phyloP scores from a whole-genome alignment of 2,797 vertebrate genomes.

The Amphiprion clarkii region DNA sequence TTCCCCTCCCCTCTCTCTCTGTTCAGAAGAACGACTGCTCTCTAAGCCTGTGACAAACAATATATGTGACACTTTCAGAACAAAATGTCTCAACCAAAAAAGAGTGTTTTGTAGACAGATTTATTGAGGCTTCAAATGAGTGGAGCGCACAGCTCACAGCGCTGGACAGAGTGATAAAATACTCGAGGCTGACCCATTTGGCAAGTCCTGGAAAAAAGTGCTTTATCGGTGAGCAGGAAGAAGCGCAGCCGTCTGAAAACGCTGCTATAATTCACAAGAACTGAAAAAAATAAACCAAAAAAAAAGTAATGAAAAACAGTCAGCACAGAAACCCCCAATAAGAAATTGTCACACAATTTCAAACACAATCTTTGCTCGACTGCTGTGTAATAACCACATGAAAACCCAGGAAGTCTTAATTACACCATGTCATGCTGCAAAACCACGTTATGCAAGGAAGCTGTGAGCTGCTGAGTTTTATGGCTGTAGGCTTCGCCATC shows the following conservation, averaged over 20 bases:
- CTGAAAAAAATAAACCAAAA: constrained; percentile 2
- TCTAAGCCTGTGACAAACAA: constrained; percentile 64
- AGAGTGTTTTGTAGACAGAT: constrained; percentile 62
- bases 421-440: constrained; percentile 51
- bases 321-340: constrained; percentile 32
- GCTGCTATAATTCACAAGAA: constrained; percentile 10
- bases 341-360: constrained; percentile 37
- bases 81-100: constrained; percentile 57
- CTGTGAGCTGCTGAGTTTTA: constrained; percentile 40
- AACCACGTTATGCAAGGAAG: constrained; percentile 17
- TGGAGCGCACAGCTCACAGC: constrained; percentile 43
- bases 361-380: constrained; percentile 38
- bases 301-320: constrained; percentile 22
- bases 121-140: constrained; percentile 62
- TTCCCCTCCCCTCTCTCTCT: not conserved
- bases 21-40: constrained; percentile 33
- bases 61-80: constrained; percentile 70
- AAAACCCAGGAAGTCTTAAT: constrained; percentile 52
- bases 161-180: constrained; percentile 72
- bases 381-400: constrained; percentile 45
- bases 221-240: constrained; percentile 54
- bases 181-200: constrained; percentile 70
- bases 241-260: constrained; percentile 19
- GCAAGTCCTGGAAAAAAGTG: constrained; percentile 41
- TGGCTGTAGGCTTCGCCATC: constrained; percentile 22